Conservation (phyloP, 2,113 vertebrate genomes). For the Telmatochromis sp. region DNA sequence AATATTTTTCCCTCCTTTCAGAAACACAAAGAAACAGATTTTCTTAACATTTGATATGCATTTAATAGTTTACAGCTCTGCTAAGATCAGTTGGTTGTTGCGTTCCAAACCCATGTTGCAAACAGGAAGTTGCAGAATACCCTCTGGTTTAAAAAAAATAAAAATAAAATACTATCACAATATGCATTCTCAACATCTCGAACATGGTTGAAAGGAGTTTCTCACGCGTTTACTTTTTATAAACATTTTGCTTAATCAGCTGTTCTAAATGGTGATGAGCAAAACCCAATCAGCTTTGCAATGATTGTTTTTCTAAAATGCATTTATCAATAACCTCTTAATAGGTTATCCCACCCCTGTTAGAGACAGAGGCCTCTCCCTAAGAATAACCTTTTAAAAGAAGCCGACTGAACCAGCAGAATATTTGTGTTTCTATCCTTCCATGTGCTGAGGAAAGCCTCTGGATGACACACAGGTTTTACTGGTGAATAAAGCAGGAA, state of each 20-base stretch:
- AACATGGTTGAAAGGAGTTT: not conserved
- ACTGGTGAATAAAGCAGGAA: not conserved
- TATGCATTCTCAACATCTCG: not conserved
- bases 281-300: not conserved
- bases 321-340: not conserved
- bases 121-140: not conserved
- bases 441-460: not conserved
- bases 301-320: not conserved
- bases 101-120: not conserved
- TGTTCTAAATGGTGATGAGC: not conserved
- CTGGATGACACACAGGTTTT: not conserved
- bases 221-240: not conserved
- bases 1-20: not conserved
- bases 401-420: not conserved
- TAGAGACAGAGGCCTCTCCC: not conserved
- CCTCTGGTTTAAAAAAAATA: not conserved
- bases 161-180: not conserved
- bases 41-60: not conserved
- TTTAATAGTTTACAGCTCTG: not conserved
- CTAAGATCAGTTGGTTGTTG: not conserved
- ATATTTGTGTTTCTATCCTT: not conserved
- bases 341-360: not conserved
- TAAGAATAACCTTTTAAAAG: not conserved
- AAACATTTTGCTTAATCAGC: not conserved
- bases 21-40: not conserved